Evolutionary conservation across 1,140 invertebrate species (phyloP).

Genomic region (Phymorhynchus buccinoides): DNA sequence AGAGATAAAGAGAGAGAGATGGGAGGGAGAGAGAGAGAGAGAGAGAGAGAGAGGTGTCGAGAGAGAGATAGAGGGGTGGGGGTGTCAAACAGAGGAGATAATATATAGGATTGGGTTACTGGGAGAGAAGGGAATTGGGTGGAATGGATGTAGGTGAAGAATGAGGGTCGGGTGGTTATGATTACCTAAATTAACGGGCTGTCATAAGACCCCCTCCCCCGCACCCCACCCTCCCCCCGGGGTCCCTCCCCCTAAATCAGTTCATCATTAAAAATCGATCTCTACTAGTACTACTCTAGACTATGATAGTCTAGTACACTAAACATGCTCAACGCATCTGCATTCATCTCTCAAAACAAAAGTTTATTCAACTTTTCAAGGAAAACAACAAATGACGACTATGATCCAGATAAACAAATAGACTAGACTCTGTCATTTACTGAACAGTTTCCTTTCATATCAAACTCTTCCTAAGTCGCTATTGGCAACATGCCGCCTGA

Average conservation of each 20-base stretch:
- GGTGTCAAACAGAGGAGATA: neutral
- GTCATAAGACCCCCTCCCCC: too few species aligned
- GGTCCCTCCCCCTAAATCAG: too few species aligned
- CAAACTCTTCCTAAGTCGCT: neutral
- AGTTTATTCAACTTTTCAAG: neutral
- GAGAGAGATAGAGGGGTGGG: neutral
- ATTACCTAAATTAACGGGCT: too few species aligned
- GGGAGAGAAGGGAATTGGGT: too few species aligned
- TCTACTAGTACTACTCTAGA: too few species aligned
- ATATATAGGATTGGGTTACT: neutral
- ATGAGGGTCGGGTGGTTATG: too few species aligned
- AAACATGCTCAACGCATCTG: too few species aligned
- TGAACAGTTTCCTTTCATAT: neutral
- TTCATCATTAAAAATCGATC: too few species aligned
- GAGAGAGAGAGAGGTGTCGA: neutral
- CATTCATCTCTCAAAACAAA: too few species aligned
- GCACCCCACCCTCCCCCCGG: too few species aligned
- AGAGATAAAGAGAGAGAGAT: neutral
- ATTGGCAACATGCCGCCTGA: constrained; percentile 26
- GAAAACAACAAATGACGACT: neutral
- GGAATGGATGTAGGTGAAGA: too few species aligned
- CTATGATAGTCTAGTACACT: too few species aligned
- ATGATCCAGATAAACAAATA: neutral
- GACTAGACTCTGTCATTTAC: neutral
- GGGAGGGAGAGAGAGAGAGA: neutral